phyloP scores from a whole-genome alignment of 2,113 vertebrate species.

The Tachysurus vachellii region DNA sequence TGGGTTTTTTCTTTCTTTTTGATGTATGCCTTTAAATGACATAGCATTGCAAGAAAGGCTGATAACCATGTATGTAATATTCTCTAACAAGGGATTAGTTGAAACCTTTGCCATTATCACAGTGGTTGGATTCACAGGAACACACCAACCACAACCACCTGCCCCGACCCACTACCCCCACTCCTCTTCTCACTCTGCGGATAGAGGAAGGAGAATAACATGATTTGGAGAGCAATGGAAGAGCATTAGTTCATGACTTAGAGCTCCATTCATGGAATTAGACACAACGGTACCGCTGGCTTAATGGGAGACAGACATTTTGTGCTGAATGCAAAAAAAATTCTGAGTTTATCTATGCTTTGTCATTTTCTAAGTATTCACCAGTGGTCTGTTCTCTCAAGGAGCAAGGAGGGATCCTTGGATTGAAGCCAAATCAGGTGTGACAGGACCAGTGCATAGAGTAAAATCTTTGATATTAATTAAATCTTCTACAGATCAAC shows the following conservation, averaged over 20 bases:
- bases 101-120: not conserved
- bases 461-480: not conserved
- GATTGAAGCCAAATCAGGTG: constrained; percentile 4
- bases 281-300: constrained; percentile 19
- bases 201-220: not conserved
- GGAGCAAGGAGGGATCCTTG: not conserved
- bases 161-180: not conserved
- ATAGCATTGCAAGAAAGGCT: not conserved
- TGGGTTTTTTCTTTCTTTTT: no score
- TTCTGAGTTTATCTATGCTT: constrained; percentile 6
- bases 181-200: not conserved
- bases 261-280: constrained; percentile 2
- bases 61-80: not conserved
- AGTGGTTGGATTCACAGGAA: not conserved
- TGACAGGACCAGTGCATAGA: not conserved
- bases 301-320: not conserved
- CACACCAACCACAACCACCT: not conserved
- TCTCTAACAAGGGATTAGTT: constrained; percentile 1
- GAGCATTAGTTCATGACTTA: constrained; percentile 1
- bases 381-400: not conserved
- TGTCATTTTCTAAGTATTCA: not conserved
- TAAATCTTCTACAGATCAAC: not conserved
- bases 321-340: not conserved
- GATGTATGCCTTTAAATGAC: not conserved
- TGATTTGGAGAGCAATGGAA: not conserved